Base-by-base conservation (phyloP, 2,888 invertebrate species). In the Andrena praecox region DNA sequence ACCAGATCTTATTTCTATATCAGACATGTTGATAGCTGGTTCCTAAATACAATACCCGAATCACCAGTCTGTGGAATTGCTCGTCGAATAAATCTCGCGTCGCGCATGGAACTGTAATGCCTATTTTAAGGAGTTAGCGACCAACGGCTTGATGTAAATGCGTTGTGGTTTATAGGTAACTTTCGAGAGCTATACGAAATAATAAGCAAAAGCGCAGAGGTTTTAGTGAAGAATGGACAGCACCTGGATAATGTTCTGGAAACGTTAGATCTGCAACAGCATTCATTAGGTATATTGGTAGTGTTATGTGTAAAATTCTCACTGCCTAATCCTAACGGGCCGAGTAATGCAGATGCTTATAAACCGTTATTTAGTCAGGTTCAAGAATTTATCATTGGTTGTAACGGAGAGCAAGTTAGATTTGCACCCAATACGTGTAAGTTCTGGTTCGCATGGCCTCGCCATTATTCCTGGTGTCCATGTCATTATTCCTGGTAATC, bases 231-330 rank as follows among this genome's bases (percentile, higher is more conserved):
- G 93, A 98, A 98, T 94, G 96, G 96, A 87, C 96, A 96, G 86
- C 98, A 98, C 92, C 95, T 99, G 87, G 98, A 97, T 93, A 98
- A 97, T 93, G 98, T 98, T 48, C 94, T 99, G 90, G 98, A 98
- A 93, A 98, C 98, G 0, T 95, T 99, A 80, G 98, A 98, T 93
- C 95, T 98, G 78, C 98, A 98, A 91, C 97, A 98, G 92, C 98
- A 99, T 94, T 98, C 98, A 8, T 94, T 99, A 77, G 99, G 98
- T 67, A 97, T 98, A 72, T 94, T 99, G 77, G 97, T 97, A 77
- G 97, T 99, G 42, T 95, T 99, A 87, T 96, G 96, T 90, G 97
- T 97, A 2, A 97, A 97, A 94, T 96, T 97, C 92, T 96, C 96
- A 72, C 93, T 96, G 80, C 95, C 96, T 24, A 91, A 88, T 87